Evolutionary conservation across 2,113 vertebrate genomes (phyloP).

Genomic region (Kobus ellipsiprymnus): DNA sequence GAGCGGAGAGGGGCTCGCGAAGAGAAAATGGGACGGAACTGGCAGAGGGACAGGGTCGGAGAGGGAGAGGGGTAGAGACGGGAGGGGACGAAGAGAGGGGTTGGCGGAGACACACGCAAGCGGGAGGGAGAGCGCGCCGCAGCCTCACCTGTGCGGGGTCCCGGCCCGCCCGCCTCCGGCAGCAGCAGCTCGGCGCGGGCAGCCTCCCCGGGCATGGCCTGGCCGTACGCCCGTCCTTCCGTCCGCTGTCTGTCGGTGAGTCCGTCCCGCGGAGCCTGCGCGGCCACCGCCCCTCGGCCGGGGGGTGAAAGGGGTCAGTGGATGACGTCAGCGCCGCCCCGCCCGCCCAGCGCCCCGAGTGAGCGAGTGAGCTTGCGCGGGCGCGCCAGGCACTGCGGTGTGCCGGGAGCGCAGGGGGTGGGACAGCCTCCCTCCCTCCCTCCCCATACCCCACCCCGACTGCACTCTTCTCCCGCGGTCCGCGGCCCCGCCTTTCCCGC

Average conservation of each 20-base stretch:
- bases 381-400: slow-evolving; percentile 38
- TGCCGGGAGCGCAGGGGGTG: background rate
- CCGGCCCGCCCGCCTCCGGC: slow-evolving; percentile 44
- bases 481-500: background rate
- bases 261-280: background rate
- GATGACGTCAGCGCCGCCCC: slow-evolving; percentile 60
- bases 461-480: background rate
- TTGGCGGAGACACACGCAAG: background rate
- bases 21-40: background rate
- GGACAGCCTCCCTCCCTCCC: background rate
- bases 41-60: background rate
- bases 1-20: background rate
- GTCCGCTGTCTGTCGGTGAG: background rate
- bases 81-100: background rate
- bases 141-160: slow-evolving; percentile 67
- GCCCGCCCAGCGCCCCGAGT: background rate
- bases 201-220: slow-evolving; percentile 72
- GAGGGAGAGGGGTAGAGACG: background rate
- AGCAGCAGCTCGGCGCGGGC: slow-evolving; percentile 54
- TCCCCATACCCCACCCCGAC: background rate
- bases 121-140: background rate
- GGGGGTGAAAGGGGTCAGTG: background rate
- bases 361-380: slow-evolving; percentile 50
- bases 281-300: slow-evolving; percentile 52
- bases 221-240: background rate